Evolutionary conservation across 1,140 invertebrate species (phyloP), one percentile per base, ranked within the genome.

Genomic region (Papilio polyxenes): DNA sequence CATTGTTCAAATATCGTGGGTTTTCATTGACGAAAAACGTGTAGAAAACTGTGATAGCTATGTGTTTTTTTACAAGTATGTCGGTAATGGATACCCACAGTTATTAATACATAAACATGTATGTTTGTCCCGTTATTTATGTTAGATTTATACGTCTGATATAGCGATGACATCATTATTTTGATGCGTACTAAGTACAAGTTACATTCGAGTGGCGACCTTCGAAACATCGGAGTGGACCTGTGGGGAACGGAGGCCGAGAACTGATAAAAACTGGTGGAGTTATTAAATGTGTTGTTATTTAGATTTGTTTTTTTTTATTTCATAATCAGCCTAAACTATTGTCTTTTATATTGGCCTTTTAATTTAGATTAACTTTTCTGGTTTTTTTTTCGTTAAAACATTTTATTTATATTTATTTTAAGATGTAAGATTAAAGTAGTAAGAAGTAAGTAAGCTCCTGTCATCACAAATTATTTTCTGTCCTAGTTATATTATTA

Each of bases 131-230:
- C 23, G 62, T 65, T 65, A 65, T 7, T 17, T 56, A 65, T 23
- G 62, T 65, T 65, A 10, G 31, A 37, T 72, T 72, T 72, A 72
- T 37, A 11, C 31, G 31, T 72, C 65, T 72, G 40, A 72, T 72
- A 37, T 72, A 72, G 31, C 31, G 65, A 72, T 72, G 65, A 72
- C 65, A 37, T 37, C 65, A 72, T 72, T 72, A 72, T 72, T 72
- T 13, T 72, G 65, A 37, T 37, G 65, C 65, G 65, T 69, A 69
- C 13, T 15, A 72, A 72, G 65, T 72, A 72, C 65, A 72, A 72
- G 65, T 72, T 37, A 72, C 31, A 72, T 72, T 72, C 65, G 65
- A 72, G 65, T 72, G 65, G 65, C 31, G 65, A 31, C 65, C 65
- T 72, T 72, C 65, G 65, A 72, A 37, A 72, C 31, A 72, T 37